phyloP scores from a whole-genome alignment of 2,113 vertebrate genomes.

The Hydrolagus affinis region DNA sequence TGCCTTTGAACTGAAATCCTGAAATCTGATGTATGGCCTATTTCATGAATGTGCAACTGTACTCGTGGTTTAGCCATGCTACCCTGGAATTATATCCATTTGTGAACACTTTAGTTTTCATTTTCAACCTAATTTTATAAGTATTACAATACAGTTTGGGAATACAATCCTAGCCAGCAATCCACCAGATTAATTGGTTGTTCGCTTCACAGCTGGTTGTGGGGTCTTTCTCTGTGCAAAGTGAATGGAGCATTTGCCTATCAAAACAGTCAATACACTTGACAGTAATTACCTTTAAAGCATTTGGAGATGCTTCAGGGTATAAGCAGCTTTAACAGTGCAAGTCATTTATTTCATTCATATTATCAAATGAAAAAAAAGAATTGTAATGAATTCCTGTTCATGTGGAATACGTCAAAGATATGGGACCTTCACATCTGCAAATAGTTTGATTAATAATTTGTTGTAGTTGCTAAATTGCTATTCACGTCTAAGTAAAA shows the following conservation, averaged over 20 bases:
- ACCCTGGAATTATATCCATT: neutral
- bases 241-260: too few species aligned
- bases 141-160: neutral
- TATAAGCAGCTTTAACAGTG: too few species aligned
- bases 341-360: too few species aligned
- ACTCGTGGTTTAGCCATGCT: neutral
- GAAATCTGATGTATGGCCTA: neutral
- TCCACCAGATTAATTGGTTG: too few species aligned
- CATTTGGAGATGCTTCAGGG: too few species aligned
- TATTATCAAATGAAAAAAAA: neutral
- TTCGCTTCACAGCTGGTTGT: too few species aligned
- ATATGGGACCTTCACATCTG: neutral
- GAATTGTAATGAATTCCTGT: neutral
- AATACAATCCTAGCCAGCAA: neutral
- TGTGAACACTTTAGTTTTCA: neutral
- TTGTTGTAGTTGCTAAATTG: neutral
- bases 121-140: neutral
- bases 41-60: neutral
- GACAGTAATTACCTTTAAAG: too few species aligned
- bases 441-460: constrained; percentile 21
- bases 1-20: neutral
- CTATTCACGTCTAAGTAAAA: constrained; percentile 9
- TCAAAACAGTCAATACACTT: too few species aligned
- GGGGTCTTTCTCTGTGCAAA: too few species aligned
- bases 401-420: neutral